Base-by-base conservation (phyloP, 2,797 vertebrate genomes). In the Gambusia yucatana region DNA sequence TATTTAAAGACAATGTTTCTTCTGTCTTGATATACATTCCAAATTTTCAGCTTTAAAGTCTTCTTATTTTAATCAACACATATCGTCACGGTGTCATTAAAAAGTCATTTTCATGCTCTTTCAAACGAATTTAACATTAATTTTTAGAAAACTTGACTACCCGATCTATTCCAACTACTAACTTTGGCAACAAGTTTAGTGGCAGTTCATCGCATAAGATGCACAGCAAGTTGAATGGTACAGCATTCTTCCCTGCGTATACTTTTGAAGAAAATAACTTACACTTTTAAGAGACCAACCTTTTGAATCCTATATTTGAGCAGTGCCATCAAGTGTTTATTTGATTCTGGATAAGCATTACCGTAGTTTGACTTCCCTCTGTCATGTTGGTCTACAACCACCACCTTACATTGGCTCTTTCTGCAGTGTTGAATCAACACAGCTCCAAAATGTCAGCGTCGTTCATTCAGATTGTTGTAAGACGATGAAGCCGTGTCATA, bases 381-480 rank as follows among this genome's bases (percentile, higher is more conserved):
- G 59, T 33, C 59, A 61, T 14, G 57, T 86, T 80, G 82, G 85
- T 89, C 81, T 84, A 6, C 44, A 50, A 76, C 36, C 70, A 70
- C 30, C 79, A 67, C 1, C 43, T 25, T 14, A 13, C 73, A 78
- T n/a, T 20, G 20, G 4, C 52, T 41, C 3, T 30, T 33, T 6
- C 10, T 63, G 16, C 28, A 36, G 46, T 13, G 7, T 39, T 63
- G 5, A 77, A 33, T 57, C 36, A 44, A 63, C 20, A 70, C 0
- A 36, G 9, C 1, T 17, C 5, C 0, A 0, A 25, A 6, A 57
- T 2, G 55, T 9, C 6, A 2, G 3, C 41, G 41, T 63, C 0
- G 20, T 36, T 47, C 2, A 28, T 69, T 52, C 8, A 20, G 13
- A 5, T 28, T 39, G 57, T 59, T 14, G 28, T 25, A 30, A 5